Percentiles rank a stretch among this genome's conserved stretches.
Evolutionary conservation across 2,888 invertebrate genomes (phyloP).

Genomic region (Orthosia cruda): DNA sequence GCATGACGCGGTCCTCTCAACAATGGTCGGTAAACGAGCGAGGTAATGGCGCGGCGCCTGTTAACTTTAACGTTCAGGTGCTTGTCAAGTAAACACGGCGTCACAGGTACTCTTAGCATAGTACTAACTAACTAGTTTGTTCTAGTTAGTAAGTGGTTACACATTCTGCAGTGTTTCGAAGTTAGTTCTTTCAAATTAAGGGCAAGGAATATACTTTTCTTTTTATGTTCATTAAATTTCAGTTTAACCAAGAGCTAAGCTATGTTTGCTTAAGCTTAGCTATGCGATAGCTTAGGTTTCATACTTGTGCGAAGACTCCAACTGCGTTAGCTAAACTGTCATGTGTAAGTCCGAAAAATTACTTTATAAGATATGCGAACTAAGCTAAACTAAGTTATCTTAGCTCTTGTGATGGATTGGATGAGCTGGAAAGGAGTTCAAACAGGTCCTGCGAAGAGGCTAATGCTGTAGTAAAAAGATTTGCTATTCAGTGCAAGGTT

Average conservation of each 20-base stretch:
- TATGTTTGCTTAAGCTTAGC: too few relatives aligned
- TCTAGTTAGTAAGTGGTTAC: neutral
- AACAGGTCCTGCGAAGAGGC: neutral
- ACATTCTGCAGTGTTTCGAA: slow-evolving; percentile 5
- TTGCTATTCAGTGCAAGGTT: neutral
- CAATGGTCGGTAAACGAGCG: slow-evolving; percentile 80
- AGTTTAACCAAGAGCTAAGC: too few relatives aligned
- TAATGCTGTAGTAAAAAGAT: neutral
- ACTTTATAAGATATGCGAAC: too few relatives aligned
- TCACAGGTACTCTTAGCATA: slow-evolving; percentile 36
- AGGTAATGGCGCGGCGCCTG: slow-evolving; percentile 83
- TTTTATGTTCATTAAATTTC: neutral
- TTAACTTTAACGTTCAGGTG: slow-evolving; percentile 79
- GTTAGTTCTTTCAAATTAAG: neutral
- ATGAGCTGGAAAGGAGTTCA: neutral
- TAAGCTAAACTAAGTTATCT: too few relatives aligned
- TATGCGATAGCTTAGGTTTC: too few relatives aligned
- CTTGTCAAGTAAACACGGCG: slow-evolving; percentile 74
- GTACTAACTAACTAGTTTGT: neutral
- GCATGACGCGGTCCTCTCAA: slow-evolving; percentile 67
- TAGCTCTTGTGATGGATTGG: too few relatives aligned
- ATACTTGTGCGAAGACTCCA: too few relatives aligned
- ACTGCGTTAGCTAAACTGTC: too few relatives aligned
- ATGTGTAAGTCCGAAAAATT: too few relatives aligned
- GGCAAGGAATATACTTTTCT: neutral